Conservation (phyloP, 2,797 vertebrate species). For the Leptoclinus maculatus region DNA sequence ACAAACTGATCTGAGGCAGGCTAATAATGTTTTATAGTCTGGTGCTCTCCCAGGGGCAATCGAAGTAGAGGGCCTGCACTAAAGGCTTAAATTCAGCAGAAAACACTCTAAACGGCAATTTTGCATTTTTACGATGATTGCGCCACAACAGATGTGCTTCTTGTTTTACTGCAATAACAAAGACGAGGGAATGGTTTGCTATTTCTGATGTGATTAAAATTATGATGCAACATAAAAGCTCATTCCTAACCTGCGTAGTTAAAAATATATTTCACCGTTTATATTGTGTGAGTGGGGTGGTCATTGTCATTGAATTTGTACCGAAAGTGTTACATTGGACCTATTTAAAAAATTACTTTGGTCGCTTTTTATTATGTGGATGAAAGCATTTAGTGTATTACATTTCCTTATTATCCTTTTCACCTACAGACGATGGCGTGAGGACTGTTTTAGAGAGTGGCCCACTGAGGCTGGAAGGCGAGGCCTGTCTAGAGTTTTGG, state of each 20-base stretch:
- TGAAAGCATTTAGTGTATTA: background rate
- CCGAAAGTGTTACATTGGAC: background rate
- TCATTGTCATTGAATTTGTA: background rate
- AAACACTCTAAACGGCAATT: slow-evolving; percentile 35
- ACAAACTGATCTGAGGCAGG: slow-evolving; percentile 58
- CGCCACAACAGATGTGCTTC: slow-evolving; percentile 34
- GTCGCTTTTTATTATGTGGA: background rate
- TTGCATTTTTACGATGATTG: slow-evolving; percentile 44
- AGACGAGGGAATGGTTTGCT: background rate
- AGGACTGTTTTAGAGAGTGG: slow-evolving; percentile 81
- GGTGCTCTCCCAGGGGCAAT: slow-evolving; percentile 38
- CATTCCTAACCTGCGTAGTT: background rate
- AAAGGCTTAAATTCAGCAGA: slow-evolving; percentile 39
- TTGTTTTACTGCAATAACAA: slow-evolving; percentile 41
- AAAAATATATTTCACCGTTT: background rate
- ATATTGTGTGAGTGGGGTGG: background rate
- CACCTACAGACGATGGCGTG: slow-evolving; percentile 65
- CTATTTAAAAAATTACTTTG: background rate
- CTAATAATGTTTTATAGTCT: slow-evolving; percentile 67
- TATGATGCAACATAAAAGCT: slow-evolving; percentile 15
- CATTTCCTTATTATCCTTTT: slow-evolving; percentile 1
- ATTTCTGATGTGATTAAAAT: slow-evolving; percentile 21
- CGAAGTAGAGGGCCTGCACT: slow-evolving; percentile 38
- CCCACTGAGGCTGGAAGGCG: slow-evolving; percentile 63
- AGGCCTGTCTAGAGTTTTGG: slow-evolving; percentile 90